Evolutionary conservation across 2,113 vertebrate species (phyloP).

Genomic region (Tachysurus fulvidraco): DNA sequence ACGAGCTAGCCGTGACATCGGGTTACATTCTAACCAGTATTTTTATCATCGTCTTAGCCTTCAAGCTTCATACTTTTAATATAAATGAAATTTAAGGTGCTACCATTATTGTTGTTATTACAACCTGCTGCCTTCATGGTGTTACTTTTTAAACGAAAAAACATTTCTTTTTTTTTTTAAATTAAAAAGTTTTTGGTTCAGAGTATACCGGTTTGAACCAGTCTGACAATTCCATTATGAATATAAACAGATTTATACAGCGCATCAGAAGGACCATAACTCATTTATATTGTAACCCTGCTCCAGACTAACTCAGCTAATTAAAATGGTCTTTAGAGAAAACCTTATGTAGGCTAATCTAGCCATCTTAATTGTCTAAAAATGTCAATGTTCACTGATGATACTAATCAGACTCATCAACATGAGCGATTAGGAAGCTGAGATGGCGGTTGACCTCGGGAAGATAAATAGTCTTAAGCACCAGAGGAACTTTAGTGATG

Average conservation of each 20-base stretch:
- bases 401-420: slow-evolving; percentile 27
- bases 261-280: neutral
- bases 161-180: too few species aligned
- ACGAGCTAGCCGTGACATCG: too few species aligned
- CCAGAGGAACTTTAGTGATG: neutral
- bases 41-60: neutral
- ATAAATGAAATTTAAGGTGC: neutral
- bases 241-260: neutral
- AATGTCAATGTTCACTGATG: slow-evolving; percentile 9
- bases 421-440: slow-evolving; percentile 5
- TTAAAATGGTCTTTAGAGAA: slow-evolving; percentile 37
- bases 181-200: neutral
- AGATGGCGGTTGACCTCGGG: neutral
- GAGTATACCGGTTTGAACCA: neutral
- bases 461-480: slow-evolving; percentile 11
- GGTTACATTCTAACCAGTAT: neutral
- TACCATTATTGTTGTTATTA: neutral
- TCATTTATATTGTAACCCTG: neutral
- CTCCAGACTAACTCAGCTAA: slow-evolving; percentile 38
- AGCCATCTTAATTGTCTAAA: slow-evolving; percentile 12
- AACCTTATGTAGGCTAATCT: slow-evolving; percentile 15
- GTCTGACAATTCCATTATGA: neutral
- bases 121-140: neutral
- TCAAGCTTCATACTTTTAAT: neutral
- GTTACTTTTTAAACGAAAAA: neutral